Percentiles rank a stretch among this genome's conserved stretches.
Evolutionary conservation across 2,113 vertebrate species (phyloP).

Genomic region (Cololabis saira): DNA sequence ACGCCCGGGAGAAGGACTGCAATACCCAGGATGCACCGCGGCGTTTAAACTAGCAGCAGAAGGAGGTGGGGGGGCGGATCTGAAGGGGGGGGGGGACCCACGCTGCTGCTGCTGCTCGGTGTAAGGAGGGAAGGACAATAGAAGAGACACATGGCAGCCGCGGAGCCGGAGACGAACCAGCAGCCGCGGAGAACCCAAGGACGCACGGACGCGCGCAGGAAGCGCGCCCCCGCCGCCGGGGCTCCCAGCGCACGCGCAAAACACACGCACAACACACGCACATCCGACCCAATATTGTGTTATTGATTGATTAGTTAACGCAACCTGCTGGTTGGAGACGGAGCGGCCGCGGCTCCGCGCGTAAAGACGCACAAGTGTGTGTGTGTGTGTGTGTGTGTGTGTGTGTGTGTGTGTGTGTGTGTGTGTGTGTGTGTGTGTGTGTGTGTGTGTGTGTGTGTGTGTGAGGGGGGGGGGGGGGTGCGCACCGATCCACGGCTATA

Average conservation of each 20-base stretch:
- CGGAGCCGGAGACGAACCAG: not conserved
- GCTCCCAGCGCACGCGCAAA: too few relatives aligned
- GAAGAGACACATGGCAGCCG: conserved; percentile 73
- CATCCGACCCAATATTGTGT: not conserved
- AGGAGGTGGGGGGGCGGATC: conserved; percentile 20
- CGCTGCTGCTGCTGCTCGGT: conserved; percentile 54
- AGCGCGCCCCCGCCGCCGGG: too few relatives aligned
- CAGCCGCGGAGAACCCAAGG: too few relatives aligned
- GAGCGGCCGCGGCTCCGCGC: conserved; percentile 25
- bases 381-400: too few relatives aligned
- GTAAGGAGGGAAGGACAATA: conserved; percentile 76
- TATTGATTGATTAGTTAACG: conserved; percentile 63
- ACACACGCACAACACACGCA: conserved; percentile 9
- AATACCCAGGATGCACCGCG: conserved; percentile 77
- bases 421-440: too few relatives aligned
- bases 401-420: too few relatives aligned
- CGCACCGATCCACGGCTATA: conserved; percentile 46
- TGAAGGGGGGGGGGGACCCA: conserved; percentile 12
- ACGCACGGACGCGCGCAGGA: not conserved
- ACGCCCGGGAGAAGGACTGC: conserved; percentile 77
- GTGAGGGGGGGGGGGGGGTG: too few relatives aligned
- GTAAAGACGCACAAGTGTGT: conserved; percentile 56
- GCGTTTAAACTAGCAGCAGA: conserved; percentile 67
- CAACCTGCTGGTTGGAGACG: conserved; percentile 18
- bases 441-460: too few relatives aligned